These are phyloP conservation scores for Xestia xanthographa DNA, from an alignment of 2,888 invertebrate genomes.

Conservation along the genomic window DNA sequence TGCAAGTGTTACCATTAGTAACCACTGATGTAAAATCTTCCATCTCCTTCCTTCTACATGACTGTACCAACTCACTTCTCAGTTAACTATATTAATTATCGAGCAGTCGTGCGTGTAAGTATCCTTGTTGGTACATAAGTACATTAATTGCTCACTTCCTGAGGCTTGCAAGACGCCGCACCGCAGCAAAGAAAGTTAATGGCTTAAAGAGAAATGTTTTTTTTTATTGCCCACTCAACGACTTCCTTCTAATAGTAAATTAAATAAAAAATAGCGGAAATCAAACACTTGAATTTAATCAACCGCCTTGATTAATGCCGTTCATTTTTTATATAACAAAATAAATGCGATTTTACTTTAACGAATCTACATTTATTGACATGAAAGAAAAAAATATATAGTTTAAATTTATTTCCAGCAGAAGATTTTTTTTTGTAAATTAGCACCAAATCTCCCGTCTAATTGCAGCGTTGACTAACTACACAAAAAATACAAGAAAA, in stretches of 20 bases:
- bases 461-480: slow-evolving; percentile 46
- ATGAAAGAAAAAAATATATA: not conserved
- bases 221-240: slow-evolving; percentile 21
- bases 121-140: slow-evolving; percentile 56
- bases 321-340: slow-evolving; percentile 6
- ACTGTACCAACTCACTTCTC: slow-evolving; percentile 2
- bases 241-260: slow-evolving; percentile 43
- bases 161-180: slow-evolving; percentile 47
- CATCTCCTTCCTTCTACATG: not conserved
- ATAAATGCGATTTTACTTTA: slow-evolving; percentile 1
- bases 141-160: slow-evolving; percentile 63
- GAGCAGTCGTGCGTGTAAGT: slow-evolving; percentile 49
- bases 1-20: not conserved
- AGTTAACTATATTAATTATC: slow-evolving; percentile 45
- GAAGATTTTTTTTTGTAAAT: slow-evolving; percentile 17
- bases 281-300: slow-evolving; percentile 25
- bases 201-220: slow-evolving; percentile 32
- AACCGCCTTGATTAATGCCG: slow-evolving; percentile 24
- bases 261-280: slow-evolving; percentile 17
- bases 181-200: slow-evolving; percentile 54
- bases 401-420: not conserved
- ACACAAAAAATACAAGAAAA: slow-evolving; percentile 49
- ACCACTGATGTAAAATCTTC: not conserved
- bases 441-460: slow-evolving; percentile 25
- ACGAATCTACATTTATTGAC: not conserved